Base-by-base conservation (phyloP, 2,888 invertebrate species). In the Philereme vetulata region DNA sequence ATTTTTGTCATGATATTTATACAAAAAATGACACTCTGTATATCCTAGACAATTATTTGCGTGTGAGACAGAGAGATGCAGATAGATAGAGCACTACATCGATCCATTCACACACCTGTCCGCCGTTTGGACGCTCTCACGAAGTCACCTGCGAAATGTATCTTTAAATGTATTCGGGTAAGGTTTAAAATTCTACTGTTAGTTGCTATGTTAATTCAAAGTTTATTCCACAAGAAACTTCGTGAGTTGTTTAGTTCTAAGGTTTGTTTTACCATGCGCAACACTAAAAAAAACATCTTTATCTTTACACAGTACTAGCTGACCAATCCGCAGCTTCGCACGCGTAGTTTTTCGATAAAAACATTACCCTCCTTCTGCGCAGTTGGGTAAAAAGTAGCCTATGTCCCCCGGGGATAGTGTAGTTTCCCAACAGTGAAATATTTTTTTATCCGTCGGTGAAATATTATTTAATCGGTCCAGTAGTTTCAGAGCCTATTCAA, bases 101-200 rank as follows among this genome's bases (percentile, higher is more conserved):
- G 87, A 90, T 87, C 89, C 84, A 85, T 82, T 87, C 86, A 85
- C 89, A 86, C 88, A 91, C 92, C 91, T 90, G 75, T 72, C 66
- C 77, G 81, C 78, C 84, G 86, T 77, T 82, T 85, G 72, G 86
- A 82, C 65, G 86, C 86, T 76, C 85, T 91, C 90, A 90, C 88
- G 91, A 90, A 91, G 90, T 92, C 91, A 91, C 91, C 91, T 92
- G 90, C 81, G 90, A 89, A 86, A 90, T 86, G 83, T 78, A 82
- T 76, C 81, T 80, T 77, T 79, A 76, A 80, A 74, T 81, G 73
- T 82, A 81, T 74, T 64, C 60, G 34, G 52, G 70, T 77, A 82
- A 68, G 71, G 72, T 74, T 75, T 68, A 79, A 75, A 71, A 62
- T 76, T 59, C 68, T 65, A 72, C 76, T 34, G 63, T 66, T 85